A percentile compares a stretch with the other conserved stretches of the same genome.
Conservation (phyloP, 2,888 invertebrate genomes). For the Eristalis pertinax region DNA sequence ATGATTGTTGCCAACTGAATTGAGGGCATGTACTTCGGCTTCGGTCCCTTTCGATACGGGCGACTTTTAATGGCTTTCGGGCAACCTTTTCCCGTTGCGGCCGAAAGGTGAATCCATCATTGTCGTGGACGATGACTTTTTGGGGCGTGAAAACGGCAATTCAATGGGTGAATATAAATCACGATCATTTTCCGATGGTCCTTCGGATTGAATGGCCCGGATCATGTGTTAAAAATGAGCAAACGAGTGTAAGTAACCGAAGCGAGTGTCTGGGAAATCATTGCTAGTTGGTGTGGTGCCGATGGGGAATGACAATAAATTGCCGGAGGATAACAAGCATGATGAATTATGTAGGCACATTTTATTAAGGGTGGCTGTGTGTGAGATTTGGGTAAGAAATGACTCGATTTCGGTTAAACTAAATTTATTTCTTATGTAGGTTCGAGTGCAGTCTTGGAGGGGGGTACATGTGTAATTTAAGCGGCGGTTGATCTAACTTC, state of each 20-base stretch:
- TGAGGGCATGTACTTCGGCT: constrained; percentile 4
- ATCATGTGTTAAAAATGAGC: not conserved
- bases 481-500: too few relatives aligned
- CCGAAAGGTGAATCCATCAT: not conserved
- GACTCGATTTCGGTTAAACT: not conserved
- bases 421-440: not conserved
- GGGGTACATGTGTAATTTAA: too few relatives aligned
- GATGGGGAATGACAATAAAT: not conserved
- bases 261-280: not conserved
- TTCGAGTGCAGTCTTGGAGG: not conserved
- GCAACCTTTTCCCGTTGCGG: not conserved
- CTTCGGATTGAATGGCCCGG: not conserved
- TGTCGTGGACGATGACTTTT: constrained; percentile 19
- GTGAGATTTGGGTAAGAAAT: not conserved
- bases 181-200: not conserved
- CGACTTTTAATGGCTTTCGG: not conserved
- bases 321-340: not conserved
- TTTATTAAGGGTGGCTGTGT: not conserved
- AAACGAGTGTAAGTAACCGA: not conserved
- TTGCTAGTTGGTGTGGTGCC: not conserved
- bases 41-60: not conserved
- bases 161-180: constrained; percentile 14
- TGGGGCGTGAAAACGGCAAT: not conserved
- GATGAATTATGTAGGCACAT: not conserved
- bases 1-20: constrained; percentile 2